Evolutionary conservation across 2,113 vertebrate genomes (phyloP), one percentile per base, ranked within the genome.

Genomic region (Amazona vittata): DNA sequence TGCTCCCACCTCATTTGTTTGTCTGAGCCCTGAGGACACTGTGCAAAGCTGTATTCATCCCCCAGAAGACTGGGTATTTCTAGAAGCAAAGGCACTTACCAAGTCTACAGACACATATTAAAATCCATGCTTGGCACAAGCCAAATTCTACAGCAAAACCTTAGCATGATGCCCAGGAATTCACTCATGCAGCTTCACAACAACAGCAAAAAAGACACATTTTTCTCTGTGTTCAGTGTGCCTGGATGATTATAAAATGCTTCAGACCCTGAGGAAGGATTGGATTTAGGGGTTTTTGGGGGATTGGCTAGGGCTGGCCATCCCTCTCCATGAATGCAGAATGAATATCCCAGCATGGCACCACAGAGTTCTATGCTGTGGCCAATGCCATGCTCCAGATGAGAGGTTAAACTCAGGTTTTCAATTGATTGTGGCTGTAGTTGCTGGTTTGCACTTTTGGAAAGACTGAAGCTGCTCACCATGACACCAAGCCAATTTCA

Each of bases 401-500:
- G n/a, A 73, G 67, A 76, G 25, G 71, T 76, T 16, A 59, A 94
- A 70, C 31, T 49, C 67, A 24, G 39, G 67, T 67, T 92, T 95
- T 78, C 79, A 71, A 10, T 19, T 64, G 43, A 46, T 90, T 39
- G 60, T 67, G 67, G 46, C 71, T 63, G 15, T 37, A 74, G 49
- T 15, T 90, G 37, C 46, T 81, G 35, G 21, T 92, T 82, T 88
- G 63, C 28, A 29, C 67, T 85, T 89, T 46, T 91, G 78, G 85
- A 94, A 96, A 91, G 76, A 50, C 67, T 91, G 71, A 83, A 80
- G 85, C 46, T 86, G 62, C 67, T 88, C 63, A 46, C 75, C 15
- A 59, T 53, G 63, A 89, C 47, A 80, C 69, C 85, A 83, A 94
- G 82, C 53, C 85, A 92, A 88, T 86, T 93, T 93, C 79, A 68